Percentiles rank a stretch among this genome's conserved stretches.
Evolutionary conservation across 2,797 vertebrate species (phyloP).

Genomic region (Alosa sapidissima): DNA sequence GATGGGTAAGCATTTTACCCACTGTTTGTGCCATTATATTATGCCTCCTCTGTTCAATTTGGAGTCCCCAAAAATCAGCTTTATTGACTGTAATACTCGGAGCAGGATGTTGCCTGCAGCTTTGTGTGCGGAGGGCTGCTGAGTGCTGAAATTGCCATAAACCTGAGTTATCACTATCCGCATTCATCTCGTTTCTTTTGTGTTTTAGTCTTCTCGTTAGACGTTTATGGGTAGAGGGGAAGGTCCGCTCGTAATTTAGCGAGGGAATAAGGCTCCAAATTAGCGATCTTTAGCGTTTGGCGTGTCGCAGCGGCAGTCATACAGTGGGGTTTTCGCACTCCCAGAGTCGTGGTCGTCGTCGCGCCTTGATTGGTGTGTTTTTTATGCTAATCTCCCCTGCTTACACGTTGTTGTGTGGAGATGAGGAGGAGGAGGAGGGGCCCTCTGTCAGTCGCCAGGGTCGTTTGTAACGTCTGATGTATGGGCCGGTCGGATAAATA

Average conservation of each 20-base stretch:
- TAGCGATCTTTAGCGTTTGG: slow-evolving; percentile 17
- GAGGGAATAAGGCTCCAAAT: neutral
- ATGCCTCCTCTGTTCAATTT: slow-evolving; percentile 13
- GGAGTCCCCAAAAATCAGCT: slow-evolving; percentile 19
- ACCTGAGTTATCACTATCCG: slow-evolving; percentile 14
- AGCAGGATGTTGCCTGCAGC: slow-evolving; percentile 7
- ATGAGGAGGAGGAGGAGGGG: slow-evolving; percentile 29
- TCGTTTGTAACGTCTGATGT: slow-evolving; percentile 77
- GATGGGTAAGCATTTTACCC: slow-evolving; percentile 13
- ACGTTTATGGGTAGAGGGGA: slow-evolving; percentile 4
- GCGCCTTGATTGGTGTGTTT: slow-evolving; percentile 71
- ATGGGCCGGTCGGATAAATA: slow-evolving; percentile 76
- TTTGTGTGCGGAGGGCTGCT: neutral
- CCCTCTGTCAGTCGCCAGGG: slow-evolving; percentile 65
- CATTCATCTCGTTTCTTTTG: slow-evolving; percentile 18
- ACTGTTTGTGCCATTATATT: slow-evolving; percentile 6
- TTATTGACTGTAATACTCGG: slow-evolving; percentile 22
- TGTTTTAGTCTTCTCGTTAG: slow-evolving; percentile 26
- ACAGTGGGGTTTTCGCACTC: neutral
- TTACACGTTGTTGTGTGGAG: slow-evolving; percentile 63
- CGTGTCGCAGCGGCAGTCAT: neutral
- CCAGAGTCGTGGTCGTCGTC: slow-evolving; percentile 57
- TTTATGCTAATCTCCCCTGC: slow-evolving; percentile 69
- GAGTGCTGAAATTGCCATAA: slow-evolving; percentile 17
- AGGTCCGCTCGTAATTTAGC: neutral